These are phyloP conservation scores for Lithophane leautieri DNA, from an alignment of 2,888 invertebrate genomes.

Conservation along the genomic window DNA sequence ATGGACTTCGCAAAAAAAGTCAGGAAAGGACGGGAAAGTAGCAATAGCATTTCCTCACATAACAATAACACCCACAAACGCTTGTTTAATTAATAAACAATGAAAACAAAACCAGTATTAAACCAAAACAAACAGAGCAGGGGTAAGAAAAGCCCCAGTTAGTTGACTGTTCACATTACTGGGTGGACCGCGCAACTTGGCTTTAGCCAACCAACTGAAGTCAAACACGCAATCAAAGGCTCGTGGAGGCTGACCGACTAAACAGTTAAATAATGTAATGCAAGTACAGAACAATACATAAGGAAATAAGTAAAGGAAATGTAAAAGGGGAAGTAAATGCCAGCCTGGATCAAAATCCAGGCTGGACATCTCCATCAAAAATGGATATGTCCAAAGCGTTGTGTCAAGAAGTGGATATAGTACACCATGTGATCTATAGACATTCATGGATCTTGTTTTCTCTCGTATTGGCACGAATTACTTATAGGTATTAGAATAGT, in stretches of 20 bases:
- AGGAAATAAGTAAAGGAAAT: not conserved
- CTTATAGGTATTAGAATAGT: not conserved
- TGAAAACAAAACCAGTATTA: slow-evolving; percentile 59
- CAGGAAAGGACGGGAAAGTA: not conserved
- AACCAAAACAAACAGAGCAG: slow-evolving; percentile 48
- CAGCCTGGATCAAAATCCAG: too few relatives aligned
- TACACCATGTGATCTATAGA: too few relatives aligned
- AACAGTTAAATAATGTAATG: slow-evolving; percentile 3
- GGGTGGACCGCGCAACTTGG: slow-evolving; percentile 59
- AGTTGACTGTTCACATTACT: slow-evolving; percentile 73
- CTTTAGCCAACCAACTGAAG: slow-evolving; percentile 42
- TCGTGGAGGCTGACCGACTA: slow-evolving; percentile 34
- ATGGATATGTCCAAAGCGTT: not conserved
- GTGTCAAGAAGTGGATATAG: not conserved
- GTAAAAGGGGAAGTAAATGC: not conserved
- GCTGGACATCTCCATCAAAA: too few relatives aligned
- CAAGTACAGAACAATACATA: too few relatives aligned
- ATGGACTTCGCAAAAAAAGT: not conserved
- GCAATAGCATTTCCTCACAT: slow-evolving; percentile 12
- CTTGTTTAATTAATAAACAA: slow-evolving; percentile 53
- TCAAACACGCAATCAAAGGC: slow-evolving; percentile 72
- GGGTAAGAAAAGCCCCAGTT: slow-evolving; percentile 44
- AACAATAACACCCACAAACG: slow-evolving; percentile 38
- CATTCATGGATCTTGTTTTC: not conserved
- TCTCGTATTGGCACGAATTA: not conserved